Base-by-base conservation (phyloP, 2,888 invertebrate genomes). In the Ochropleura plecta region DNA sequence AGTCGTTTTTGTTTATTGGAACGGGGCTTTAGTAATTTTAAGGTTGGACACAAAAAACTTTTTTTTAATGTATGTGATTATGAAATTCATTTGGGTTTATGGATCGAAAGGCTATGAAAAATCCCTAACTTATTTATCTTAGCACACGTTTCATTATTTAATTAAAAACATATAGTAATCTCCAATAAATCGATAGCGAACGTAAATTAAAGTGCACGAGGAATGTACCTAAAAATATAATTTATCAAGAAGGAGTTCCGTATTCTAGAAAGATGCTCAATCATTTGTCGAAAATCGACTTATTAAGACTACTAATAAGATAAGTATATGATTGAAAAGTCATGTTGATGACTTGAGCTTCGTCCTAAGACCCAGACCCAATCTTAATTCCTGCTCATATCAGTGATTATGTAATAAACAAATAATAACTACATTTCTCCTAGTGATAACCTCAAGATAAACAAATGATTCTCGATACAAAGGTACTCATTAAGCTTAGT, bases 371-470 rank as follows among this genome's bases (percentile, higher is more conserved):
- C 14, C 30, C 18, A 20, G 20, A 7, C 30, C 5, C 59, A 44
- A 78, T 78, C 78, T 53, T 60, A 77, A 53, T 68, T 55, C 78
- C 48, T 55, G 8, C 9, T 44, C 14, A 48, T 78, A 82, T 77
- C 78, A 44, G 40, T 59, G 9, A 57, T 48, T n/a, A 55, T n/a
- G n/a, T 20, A 49, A 20, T 70, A 49, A 49, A 30, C 53, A 18
- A 57, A 30, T 67, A 48, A 30, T 57, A 57, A 30, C 48, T 64
- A 59, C 42, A 59, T 68, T 64, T 82, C 64, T 68, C 78, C 48
- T 16, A 64, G 68, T 46, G 65, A 77, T 77, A 81, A 81, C 75
- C 49, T 75, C 8, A 46, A 49, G 73, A 79, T 72, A 44, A 16
- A 30, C n/a, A 30, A 55, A 44, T 48, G 3, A 40, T 20, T 55